Conservation (phyloP, 2,797 vertebrate species). For the Caiman crocodilus region DNA sequence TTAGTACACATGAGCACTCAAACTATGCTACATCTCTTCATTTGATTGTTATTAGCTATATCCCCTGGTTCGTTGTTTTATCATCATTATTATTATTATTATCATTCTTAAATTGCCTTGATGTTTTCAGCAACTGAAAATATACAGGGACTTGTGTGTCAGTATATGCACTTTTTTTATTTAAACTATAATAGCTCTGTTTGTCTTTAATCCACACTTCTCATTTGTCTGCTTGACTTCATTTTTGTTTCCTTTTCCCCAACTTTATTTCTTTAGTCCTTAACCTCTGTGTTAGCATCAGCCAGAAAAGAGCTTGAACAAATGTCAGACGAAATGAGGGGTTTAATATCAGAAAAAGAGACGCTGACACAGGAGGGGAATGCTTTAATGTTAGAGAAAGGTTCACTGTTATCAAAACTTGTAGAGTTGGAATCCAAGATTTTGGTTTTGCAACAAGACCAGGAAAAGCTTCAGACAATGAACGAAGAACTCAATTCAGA, state of each 20-base stretch:
- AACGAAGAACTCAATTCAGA: conserved; percentile 82
- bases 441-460: conserved; percentile 79
- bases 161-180: conserved; percentile 19
- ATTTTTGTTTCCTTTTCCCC: conserved; percentile 88
- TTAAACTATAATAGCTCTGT: conserved; percentile 46
- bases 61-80: neutral
- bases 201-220: conserved; percentile 75
- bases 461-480: conserved; percentile 79
- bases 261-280: conserved; percentile 90
- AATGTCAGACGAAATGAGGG: conserved; percentile 91
- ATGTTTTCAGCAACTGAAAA: neutral
- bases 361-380: conserved; percentile 83
- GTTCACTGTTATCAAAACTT: conserved; percentile 82
- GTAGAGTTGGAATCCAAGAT: conserved; percentile 82
- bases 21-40: neutral
- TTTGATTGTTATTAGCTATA: neutral
- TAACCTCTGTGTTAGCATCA: conserved; percentile 94
- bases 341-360: conserved; percentile 89
- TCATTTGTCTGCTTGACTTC: conserved; percentile 85
- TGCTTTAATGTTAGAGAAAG: conserved; percentile 85
- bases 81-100: neutral
- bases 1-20: neutral
- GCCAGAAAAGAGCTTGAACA: conserved; percentile 91
- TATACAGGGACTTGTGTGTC: conserved; percentile 44
- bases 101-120: neutral